Base-by-base conservation (phyloP, 2,888 invertebrate genomes). In the Phragmatobia fuliginosa region DNA sequence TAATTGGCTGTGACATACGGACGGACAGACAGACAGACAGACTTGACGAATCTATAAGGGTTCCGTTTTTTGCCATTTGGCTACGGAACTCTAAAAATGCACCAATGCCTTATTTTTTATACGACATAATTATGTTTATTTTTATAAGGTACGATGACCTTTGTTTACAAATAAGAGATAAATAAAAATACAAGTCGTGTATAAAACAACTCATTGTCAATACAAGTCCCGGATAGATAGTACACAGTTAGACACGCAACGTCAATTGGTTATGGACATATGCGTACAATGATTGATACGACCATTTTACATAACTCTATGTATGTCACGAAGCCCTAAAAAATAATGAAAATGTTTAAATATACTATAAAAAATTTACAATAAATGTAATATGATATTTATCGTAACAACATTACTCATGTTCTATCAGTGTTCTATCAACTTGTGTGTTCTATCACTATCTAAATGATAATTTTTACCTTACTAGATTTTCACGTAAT, bases 221-320 rank as follows among this genome's bases (percentile, higher is more conserved):
- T 70, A 78, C 75, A 73, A 62, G 58, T 28, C 62, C 21, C 64
- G 70, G 67, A 73, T 72, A 77, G 65, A 52, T 32, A n/a, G 49
- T 64, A n/a, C 52, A 52, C 7, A 25, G 32, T 36, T 52, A 52
- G 69, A 76, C 72, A 81, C 79, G 79, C 78, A 81, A 81, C 82
- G 83, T 83, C 85, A 84, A 82, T 82, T 83, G 84, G 83, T 83
- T 85, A 85, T 86, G 79, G 87, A 85, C 87, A 87, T 87, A 75
- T 85, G 87, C 83, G 76, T 79, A 75, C 72, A 76, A 85, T 82
- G 85, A 84, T 84, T 84, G 88, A 84, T 85, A 77, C 80, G 73
- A 69, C 72, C 76, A 78, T 76, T 56, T 66, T 72, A 68, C 66
- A 49, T 68, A 69, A 70, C 72, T 67, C 71, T 31, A 71, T 69